Base-by-base conservation (phyloP, 2,797 vertebrate genomes). In the Acipenser oxyrinchus region DNA sequence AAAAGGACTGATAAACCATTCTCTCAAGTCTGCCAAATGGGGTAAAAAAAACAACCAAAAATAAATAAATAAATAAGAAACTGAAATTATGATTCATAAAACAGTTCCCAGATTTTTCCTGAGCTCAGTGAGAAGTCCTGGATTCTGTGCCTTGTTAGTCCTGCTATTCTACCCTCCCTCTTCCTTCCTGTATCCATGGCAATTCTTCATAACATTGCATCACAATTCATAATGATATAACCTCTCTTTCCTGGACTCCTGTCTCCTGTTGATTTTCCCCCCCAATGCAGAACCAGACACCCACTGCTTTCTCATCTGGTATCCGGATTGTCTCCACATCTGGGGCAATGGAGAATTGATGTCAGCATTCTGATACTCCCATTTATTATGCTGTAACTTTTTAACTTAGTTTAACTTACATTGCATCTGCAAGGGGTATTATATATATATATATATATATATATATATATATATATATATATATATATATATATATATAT, bases 161-260 rank as follows among this genome's bases (percentile, higher is more conserved):
- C 84, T 79, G 83, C 90, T 88, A 90, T 88, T 91, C 89, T 92
- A 89, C 85, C 86, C 86, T 61, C 86, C 84, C 82, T 81, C 87
- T 88, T 86, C 81, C 84, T 88, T 84, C 80, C 83, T 70, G 85
- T 95, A 86, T 74, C 94, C 89, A 93, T 92, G 88, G 89, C 77
- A 84, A 87, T 87, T 68, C 79, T 89, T 85, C 90, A 95, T 89
- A 95, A 95, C 93, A 96, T 83, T 85, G 89, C 88, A 90, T 91
- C 91, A 90, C 86, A 91, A 88, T 87, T 86, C 84, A 82, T 81
- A 81, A 90, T 93, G 93, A 95, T 89, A 89, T 93, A 93, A 94
- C 83, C 83, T 85, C 93, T 94, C 88, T 93, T 95, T 95, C 93
- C 87, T 87, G 87, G 86, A 82, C 83, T 76, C 23, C 72, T 84